Conservation (phyloP, 2,113 vertebrate genomes). For the Peucedramus taeniatus region DNA sequence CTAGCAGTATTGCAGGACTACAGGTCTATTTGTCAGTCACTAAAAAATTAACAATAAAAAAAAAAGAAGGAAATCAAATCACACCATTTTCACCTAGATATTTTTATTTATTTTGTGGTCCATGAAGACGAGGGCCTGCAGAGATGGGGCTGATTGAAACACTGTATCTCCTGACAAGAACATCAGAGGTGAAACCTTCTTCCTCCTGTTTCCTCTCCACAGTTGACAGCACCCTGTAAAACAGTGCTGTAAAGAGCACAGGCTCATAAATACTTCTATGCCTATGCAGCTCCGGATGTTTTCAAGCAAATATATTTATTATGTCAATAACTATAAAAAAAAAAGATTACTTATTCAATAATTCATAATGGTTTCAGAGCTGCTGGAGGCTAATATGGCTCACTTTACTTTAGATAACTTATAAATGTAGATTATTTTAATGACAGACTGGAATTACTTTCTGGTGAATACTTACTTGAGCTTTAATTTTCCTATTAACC, state of each 20-base stretch:
- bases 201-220: background rate
- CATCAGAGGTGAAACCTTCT: background rate
- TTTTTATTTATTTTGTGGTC: background rate
- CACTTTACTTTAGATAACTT: constrained; percentile 36
- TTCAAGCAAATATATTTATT: constrained; percentile 49
- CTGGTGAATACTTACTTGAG: background rate
- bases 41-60: background rate
- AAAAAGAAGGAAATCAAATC: background rate
- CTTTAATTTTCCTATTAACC: constrained; percentile 31
- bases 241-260: background rate
- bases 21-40: background rate
- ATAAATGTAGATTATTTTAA: constrained; percentile 42
- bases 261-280: constrained; percentile 32
- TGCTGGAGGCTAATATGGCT: background rate
- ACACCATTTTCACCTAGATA: background rate
- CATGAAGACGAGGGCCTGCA: background rate
- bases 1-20: background rate
- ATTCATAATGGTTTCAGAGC: constrained; percentile 40
- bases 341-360: constrained; percentile 53
- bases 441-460: constrained; percentile 40
- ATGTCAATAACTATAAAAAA: constrained; percentile 39
- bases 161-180: background rate
- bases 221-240: background rate
- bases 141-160: background rate
- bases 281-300: background rate